Evolutionary conservation across 2,888 invertebrate species (phyloP).

Genomic region (Isotomurus palustris): DNA sequence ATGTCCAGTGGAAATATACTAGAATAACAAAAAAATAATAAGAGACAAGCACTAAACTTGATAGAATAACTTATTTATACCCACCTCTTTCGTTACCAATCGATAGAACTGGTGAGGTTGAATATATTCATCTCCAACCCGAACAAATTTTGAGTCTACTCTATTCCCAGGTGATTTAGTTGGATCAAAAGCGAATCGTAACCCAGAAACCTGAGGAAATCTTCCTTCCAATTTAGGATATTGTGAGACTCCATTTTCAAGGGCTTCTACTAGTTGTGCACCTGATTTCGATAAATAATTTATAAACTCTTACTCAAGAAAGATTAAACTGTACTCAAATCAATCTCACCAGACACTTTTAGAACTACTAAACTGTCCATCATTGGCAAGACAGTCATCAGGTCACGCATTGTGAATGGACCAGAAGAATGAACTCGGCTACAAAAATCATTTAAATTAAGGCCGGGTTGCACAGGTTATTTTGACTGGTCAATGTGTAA

Average conservation of each 20-base stretch:
- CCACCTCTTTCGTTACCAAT: constrained; percentile 67
- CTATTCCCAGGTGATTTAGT: constrained; percentile 64
- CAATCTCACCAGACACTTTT: constrained; percentile 60
- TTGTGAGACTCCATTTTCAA: constrained; percentile 80
- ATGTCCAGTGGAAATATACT: constrained; percentile 66
- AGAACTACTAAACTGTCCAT: constrained; percentile 75
- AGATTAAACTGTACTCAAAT: no score
- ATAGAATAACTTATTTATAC: background rate
- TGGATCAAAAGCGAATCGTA: constrained; percentile 72
- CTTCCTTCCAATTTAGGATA: constrained; percentile 83
- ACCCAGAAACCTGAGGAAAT: constrained; percentile 79
- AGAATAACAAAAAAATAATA: background rate
- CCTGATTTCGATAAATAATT: no score
- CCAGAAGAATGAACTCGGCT: constrained; percentile 68
- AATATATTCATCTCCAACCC: constrained; percentile 79
- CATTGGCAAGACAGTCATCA: constrained; percentile 79
- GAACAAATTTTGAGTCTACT: constrained; percentile 65
- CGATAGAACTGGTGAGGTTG: constrained; percentile 66
- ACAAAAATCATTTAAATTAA: background rate
- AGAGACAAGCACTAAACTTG: background rate
- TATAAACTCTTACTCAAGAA: no score
- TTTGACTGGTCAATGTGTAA: no score
- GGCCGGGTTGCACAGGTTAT: no score
- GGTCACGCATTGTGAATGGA: constrained; percentile 75
- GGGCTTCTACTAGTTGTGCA: constrained; percentile 61